Percentiles rank a stretch among this genome's conserved stretches.
phyloP scores from a whole-genome alignment of 2,888 invertebrate species.

The Melangyna quadrimaculata region DNA sequence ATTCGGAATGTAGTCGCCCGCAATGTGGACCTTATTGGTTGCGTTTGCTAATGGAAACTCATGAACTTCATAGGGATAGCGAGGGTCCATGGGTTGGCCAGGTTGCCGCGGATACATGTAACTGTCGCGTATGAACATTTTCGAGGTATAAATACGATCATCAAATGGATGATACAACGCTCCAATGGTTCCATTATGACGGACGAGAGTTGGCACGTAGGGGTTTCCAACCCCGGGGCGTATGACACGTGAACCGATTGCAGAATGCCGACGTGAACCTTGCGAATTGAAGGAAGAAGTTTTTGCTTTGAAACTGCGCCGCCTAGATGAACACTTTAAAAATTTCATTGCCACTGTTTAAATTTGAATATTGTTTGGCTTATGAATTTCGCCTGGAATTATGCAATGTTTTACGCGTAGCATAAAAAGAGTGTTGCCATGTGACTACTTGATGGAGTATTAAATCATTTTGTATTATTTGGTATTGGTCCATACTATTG shows the following conservation, averaged over 20 bases:
- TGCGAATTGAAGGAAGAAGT: slow-evolving; percentile 52
- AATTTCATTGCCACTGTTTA: slow-evolving; percentile 73
- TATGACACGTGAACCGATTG: slow-evolving; percentile 29
- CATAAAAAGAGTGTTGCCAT: background rate
- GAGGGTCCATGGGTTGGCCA: slow-evolving; percentile 79
- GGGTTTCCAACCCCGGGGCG: slow-evolving; percentile 68
- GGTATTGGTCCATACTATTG: too few species aligned
- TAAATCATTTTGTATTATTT: background rate
- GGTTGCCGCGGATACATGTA: slow-evolving; percentile 80
- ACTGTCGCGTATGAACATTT: slow-evolving; percentile 79
- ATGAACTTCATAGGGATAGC: slow-evolving; percentile 79
- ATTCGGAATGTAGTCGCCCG: slow-evolving; percentile 78
- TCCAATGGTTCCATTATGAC: slow-evolving; percentile 78
- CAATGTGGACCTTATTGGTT: slow-evolving; percentile 79
- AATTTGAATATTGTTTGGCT: background rate
- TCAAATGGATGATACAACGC: slow-evolving; percentile 79
- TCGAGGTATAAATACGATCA: slow-evolving; percentile 79
- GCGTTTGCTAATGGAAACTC: slow-evolving; percentile 79
- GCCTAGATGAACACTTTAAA: slow-evolving; percentile 78
- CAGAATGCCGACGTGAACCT: slow-evolving; percentile 71
- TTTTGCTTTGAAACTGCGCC: slow-evolving; percentile 79
- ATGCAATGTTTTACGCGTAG: slow-evolving; percentile 61
- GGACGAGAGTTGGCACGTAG: slow-evolving; percentile 76
- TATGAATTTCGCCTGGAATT: slow-evolving; percentile 32
- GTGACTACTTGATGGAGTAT: background rate